Evolutionary conservation across 1,140 invertebrate species (phyloP).

Genomic region (Calliopsis andreniformis): DNA sequence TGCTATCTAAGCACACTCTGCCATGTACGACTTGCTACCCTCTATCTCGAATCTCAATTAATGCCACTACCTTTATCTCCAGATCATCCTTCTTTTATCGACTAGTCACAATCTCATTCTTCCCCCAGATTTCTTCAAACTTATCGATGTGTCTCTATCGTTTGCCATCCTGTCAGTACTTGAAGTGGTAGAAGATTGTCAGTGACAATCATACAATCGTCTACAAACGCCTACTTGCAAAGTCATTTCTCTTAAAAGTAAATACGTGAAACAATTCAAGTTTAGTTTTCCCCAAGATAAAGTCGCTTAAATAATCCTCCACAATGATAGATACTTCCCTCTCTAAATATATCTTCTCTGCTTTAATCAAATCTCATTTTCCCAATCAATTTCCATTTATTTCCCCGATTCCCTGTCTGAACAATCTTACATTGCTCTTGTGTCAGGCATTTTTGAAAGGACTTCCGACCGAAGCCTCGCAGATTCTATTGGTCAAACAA

Average conservation of each 20-base stretch:
- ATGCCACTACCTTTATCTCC: conserved; percentile 74
- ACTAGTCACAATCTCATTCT: conserved; percentile 57
- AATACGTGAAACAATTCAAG: too few species aligned
- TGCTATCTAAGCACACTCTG: conserved; percentile 70
- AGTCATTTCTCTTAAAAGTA: not conserved
- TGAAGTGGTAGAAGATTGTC: not conserved
- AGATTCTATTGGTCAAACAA: conserved; percentile 41
- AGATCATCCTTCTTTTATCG: conserved; percentile 77
- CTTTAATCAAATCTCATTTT: too few species aligned
- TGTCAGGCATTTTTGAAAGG: not conserved
- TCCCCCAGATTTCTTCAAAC: conserved; percentile 64
- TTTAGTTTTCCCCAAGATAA: too few species aligned
- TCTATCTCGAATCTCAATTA: conserved; percentile 80
- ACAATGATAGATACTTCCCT: too few species aligned
- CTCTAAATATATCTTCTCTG: too few species aligned
- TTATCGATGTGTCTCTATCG: conserved; percentile 59
- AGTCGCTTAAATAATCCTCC: too few species aligned
- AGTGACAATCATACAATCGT: conserved; percentile 10
- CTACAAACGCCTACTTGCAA: too few species aligned
- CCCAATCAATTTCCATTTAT: too few species aligned
- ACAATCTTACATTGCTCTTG: not conserved
- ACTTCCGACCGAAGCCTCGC: conserved; percentile 11
- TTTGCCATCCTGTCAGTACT: not conserved
- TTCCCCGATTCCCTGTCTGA: not conserved
- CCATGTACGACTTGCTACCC: conserved; percentile 71